Base-by-base conservation (phyloP, 2,113 vertebrate species). In the Phylloscopus whistleri region DNA sequence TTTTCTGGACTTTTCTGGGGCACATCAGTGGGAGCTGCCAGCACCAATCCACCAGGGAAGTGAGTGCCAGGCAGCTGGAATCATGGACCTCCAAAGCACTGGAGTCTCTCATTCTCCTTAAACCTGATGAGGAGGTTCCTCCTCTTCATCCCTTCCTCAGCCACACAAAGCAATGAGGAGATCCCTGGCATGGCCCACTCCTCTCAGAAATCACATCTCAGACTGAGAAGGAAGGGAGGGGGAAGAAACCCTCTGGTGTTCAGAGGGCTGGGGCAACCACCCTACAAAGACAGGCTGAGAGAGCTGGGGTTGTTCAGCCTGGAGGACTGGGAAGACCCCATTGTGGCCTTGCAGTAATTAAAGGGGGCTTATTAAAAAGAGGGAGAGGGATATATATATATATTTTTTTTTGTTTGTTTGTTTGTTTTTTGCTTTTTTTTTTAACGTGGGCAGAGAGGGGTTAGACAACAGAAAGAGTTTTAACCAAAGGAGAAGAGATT, bases 41-140 rank as follows among this genome's bases (percentile, higher is more conserved):
- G 79, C 41, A 55, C 21, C 30, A 70, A 2, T 21, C 28, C 33
- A 16, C 11, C 33, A 79, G 12, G 21, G 23, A 51, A 27, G 2
- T 1, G 28, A 33, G 17, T 8, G 9, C 31, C 62, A 31, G 1
- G 0, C 26, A 37, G 9, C 9, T 1, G 12, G 28, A 60, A 48
- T 4, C 22, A 51, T 0, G 1, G 59, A 37, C 2, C 24, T 63
- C 63, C 48, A 37, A 30, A 43, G 44, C 12, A 16, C 0, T 26
- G 41, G 10, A 69, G 59, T 4, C 51, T 20, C 73, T 72, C 21
- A 8, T 13, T 7, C 27, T 56, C 43, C 44, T 48, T 10, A n/a
- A 69, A 31, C 26, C 26, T 15, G 10, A 23, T 0, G 7, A 70
- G 41, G 59, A 83, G 23, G 10, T 60, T 72, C 49, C 27, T 39